Conservation (phyloP, 2,888 invertebrate genomes). For the Pyrgus malvae region DNA sequence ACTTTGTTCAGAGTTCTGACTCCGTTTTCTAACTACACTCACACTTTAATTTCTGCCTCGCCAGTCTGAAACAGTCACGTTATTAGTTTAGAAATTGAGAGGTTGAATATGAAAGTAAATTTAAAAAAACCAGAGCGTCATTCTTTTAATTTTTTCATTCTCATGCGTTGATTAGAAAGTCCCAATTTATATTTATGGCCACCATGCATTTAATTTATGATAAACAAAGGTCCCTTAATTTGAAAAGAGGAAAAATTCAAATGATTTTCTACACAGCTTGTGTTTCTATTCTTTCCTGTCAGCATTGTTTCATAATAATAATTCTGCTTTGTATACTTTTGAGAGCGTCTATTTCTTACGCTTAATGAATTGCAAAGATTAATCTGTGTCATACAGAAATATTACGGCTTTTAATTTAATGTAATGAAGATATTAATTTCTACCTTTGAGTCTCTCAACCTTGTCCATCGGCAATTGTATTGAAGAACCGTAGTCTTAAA, state of each 20-base stretch:
- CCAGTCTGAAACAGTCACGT: too few relatives aligned
- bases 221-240: constrained; percentile 10
- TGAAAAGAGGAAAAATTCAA: constrained; percentile 13
- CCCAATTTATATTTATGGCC: constrained; percentile 6
- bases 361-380: constrained; percentile 23
- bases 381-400: constrained; percentile 22
- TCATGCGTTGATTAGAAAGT: constrained; percentile 10
- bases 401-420: constrained; percentile 21
- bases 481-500: not conserved
- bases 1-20: too few relatives aligned
- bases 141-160: not conserved
- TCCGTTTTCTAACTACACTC: too few relatives aligned
- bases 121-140: too few relatives aligned
- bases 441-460: not conserved
- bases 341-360: constrained; percentile 19
- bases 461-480: not conserved
- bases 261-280: constrained; percentile 13
- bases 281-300: constrained; percentile 14
- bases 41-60: too few relatives aligned
- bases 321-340: constrained; percentile 20
- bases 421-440: constrained; percentile 17
- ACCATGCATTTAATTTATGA: constrained; percentile 9
- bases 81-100: too few relatives aligned
- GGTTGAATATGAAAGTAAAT: too few relatives aligned
- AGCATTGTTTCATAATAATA: constrained; percentile 21